phyloP scores from a whole-genome alignment of 2,888 invertebrate genomes.

The Drosophila meridionalis region DNA sequence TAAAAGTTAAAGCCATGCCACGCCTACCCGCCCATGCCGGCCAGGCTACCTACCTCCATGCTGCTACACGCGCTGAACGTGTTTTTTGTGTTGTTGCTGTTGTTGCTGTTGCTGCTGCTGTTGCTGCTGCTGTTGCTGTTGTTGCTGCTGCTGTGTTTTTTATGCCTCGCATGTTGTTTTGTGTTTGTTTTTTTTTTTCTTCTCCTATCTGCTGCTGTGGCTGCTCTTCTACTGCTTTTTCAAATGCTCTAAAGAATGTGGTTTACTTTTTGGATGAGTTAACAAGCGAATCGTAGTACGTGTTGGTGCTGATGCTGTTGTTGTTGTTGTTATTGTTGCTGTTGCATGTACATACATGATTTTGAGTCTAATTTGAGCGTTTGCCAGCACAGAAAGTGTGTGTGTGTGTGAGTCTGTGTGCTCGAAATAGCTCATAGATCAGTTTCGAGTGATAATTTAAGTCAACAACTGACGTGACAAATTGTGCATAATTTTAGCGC shows the following conservation, averaged over 20 bases:
- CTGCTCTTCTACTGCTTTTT: constrained; percentile 33
- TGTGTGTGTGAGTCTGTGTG: constrained; percentile 16
- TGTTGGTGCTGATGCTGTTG: constrained; percentile 41
- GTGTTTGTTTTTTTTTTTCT: constrained; percentile 23
- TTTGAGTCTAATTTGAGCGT: constrained; percentile 58
- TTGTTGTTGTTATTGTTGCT: constrained; percentile 23
- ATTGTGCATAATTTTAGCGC: constrained; percentile 44
- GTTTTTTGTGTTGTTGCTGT: constrained; percentile 58
- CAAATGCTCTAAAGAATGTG: constrained; percentile 79
- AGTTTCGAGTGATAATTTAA: constrained; percentile 65
- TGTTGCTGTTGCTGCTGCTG: constrained; percentile 24
- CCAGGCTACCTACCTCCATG: constrained; percentile 24
- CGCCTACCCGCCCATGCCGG: constrained; percentile 13
- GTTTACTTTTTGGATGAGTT: constrained; percentile 82
- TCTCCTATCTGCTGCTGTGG: constrained; percentile 13
- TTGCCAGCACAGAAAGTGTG: constrained; percentile 68
- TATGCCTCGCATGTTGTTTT: constrained; percentile 63
- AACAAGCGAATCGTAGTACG: constrained; percentile 70
- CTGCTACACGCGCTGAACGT: constrained; percentile 76
- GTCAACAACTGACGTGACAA: constrained; percentile 67
- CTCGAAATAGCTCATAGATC: constrained; percentile 65
- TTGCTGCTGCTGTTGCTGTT: constrained; percentile 20
- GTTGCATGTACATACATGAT: constrained; percentile 56
- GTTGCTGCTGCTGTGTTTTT: constrained; percentile 49
- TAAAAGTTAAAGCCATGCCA: constrained; percentile 37